Percentiles rank a stretch among this genome's conserved stretches.
Evolutionary conservation across 2,888 invertebrate genomes (phyloP).

Genomic region (Ophraella communa): DNA sequence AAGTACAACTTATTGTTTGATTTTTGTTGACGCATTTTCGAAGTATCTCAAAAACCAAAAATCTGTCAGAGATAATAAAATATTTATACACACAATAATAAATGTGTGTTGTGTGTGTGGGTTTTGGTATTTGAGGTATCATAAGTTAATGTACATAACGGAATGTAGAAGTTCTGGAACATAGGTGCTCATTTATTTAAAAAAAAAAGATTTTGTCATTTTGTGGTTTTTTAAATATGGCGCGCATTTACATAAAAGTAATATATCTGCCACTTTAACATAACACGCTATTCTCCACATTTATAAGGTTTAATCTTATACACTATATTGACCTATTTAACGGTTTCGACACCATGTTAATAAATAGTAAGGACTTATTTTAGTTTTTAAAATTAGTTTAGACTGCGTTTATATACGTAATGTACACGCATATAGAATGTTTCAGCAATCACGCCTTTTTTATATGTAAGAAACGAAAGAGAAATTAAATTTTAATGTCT

Average conservation of each 20-base stretch:
- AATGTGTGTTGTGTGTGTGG: not conserved
- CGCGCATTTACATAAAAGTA: constrained; percentile 41
- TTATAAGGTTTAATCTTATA: constrained; percentile 55
- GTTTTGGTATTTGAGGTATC: constrained; percentile 15
- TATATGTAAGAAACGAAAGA: not conserved
- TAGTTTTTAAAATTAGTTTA: constrained; percentile 47
- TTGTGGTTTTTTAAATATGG: constrained; percentile 56
- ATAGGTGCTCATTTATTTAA: constrained; percentile 52
- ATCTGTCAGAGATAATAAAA: too few relatives aligned
- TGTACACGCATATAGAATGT: constrained; percentile 12
- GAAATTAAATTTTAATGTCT: constrained; percentile 2
- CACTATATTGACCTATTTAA: constrained; percentile 52
- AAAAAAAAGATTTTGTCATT: constrained; percentile 43
- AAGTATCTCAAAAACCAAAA: not conserved
- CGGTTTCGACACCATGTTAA: constrained; percentile 41
- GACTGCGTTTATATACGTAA: constrained; percentile 52
- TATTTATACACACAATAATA: too few relatives aligned
- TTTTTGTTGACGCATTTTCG: constrained; percentile 49
- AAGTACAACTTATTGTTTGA: constrained; percentile 61
- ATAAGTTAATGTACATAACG: constrained; percentile 38
- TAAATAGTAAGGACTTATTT: constrained; percentile 48
- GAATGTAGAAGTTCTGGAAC: constrained; percentile 48
- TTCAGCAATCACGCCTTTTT: constrained; percentile 4
- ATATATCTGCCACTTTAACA: constrained; percentile 56
- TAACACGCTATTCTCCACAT: constrained; percentile 55